Conservation (phyloP, 2,888 invertebrate species). For the Sturmia bella region DNA sequence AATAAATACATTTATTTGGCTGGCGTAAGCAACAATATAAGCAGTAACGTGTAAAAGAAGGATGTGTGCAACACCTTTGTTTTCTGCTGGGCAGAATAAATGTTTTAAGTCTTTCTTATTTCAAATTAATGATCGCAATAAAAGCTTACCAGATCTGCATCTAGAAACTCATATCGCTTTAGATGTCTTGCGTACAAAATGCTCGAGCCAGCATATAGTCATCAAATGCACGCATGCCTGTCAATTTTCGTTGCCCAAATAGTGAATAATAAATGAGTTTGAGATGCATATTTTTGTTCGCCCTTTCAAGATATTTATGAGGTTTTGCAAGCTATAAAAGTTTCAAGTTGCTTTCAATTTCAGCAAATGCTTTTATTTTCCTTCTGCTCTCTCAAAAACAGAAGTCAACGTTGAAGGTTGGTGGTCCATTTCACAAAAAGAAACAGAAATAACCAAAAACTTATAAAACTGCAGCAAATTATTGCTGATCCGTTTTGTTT, state of each 20-base stretch:
- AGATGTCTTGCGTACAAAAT: not conserved
- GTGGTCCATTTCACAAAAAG: constrained; percentile 60
- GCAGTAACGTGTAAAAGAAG: constrained; percentile 48
- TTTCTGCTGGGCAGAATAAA: constrained; percentile 34
- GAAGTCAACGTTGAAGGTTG: constrained; percentile 64
- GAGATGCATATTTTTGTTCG: constrained; percentile 31
- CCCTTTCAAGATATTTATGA: constrained; percentile 46
- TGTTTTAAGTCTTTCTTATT: constrained; percentile 35
- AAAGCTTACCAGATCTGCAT: constrained; percentile 57
- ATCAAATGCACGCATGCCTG: constrained; percentile 61
- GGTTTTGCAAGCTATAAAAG: constrained; percentile 21
- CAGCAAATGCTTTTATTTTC: not conserved
- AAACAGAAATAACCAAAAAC: constrained; percentile 18
- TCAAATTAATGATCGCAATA: constrained; percentile 65
- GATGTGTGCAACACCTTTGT: constrained; percentile 59
- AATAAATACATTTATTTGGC: constrained; percentile 40
- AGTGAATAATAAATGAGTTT: constrained; percentile 64
- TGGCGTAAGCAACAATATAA: constrained; percentile 21
- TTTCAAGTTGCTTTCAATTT: constrained; percentile 20
- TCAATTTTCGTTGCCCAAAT: constrained; percentile 41
- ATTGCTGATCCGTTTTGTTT: constrained; percentile 33
- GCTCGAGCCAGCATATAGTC: constrained; percentile 42
- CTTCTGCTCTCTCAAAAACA: constrained; percentile 28
- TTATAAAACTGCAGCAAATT: constrained; percentile 23
- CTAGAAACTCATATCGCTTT: constrained; percentile 26